These are phyloP conservation scores for Squalus acanthias DNA, from an alignment of 2,797 vertebrate genomes.

Conservation along the genomic window DNA sequence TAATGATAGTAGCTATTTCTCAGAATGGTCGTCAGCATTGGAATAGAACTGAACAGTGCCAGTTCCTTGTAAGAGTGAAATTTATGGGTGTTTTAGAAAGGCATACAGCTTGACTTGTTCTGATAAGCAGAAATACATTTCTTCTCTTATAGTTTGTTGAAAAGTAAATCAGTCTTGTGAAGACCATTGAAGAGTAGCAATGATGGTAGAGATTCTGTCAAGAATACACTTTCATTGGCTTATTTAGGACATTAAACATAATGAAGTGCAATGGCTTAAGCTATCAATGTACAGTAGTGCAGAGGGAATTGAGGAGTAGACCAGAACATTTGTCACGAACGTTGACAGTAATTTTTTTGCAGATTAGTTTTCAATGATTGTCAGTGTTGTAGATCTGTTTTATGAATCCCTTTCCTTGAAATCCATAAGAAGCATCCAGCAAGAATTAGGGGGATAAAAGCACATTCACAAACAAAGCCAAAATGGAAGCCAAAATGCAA, in stretches of 20 bases:
- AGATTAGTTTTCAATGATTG: neutral
- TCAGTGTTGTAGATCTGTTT: neutral
- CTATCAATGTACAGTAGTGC: neutral
- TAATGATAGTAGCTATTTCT: conserved; percentile 31
- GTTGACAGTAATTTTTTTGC: neutral
- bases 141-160: neutral
- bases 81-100: conserved; percentile 12
- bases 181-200: neutral
- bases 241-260: neutral
- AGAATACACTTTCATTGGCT: neutral
- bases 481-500: neutral
- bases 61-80: neutral
- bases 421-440: neutral
- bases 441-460: neutral
- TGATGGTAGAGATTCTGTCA: neutral
- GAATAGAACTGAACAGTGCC: neutral
- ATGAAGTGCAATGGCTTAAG: neutral
- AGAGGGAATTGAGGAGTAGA: neutral
- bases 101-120: neutral
- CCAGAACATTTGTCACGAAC: neutral
- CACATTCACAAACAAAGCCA: neutral
- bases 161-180: neutral
- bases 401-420: neutral
- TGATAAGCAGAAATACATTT: conserved; percentile 3
- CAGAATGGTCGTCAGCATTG: neutral